Conservation (phyloP, 30 jellyfish, hydroid and myxozoan species). For the Nemopilema nomurai region DNA sequence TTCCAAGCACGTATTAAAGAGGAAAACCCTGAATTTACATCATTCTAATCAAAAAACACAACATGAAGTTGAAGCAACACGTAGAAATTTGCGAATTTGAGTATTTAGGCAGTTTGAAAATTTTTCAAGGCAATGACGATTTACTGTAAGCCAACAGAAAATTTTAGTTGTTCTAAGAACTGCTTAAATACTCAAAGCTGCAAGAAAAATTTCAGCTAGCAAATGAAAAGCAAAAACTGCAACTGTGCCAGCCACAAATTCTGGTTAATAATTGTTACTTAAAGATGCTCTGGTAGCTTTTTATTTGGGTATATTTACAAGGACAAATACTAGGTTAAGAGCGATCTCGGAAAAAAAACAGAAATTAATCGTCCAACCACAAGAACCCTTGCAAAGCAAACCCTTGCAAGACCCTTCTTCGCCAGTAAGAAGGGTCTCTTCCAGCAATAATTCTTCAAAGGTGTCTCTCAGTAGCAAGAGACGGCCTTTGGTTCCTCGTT, state of each 20-base stretch:
- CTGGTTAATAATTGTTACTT: background rate
- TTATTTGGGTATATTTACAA: background rate
- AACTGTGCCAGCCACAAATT: background rate
- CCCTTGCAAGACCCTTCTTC: background rate
- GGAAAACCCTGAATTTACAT: background rate
- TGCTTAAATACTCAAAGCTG: background rate
- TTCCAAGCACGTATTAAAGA: background rate
- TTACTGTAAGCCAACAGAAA: background rate
- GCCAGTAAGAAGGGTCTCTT: background rate
- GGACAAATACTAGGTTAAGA: background rate
- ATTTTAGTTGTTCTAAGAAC: background rate
- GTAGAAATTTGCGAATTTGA: background rate
- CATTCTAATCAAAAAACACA: background rate
- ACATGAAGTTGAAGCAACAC: background rate
- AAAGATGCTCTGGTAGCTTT: background rate
- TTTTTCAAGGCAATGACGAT: background rate
- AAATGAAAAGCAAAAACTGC: background rate
- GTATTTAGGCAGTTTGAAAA: background rate
- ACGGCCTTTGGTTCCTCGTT: constrained; percentile 38
- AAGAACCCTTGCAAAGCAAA: background rate
- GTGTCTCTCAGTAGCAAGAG: constrained; percentile 34
- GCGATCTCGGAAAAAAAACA: background rate
- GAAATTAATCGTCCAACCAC: background rate
- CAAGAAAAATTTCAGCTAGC: background rate
- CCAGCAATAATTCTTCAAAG: background rate